Conservation (phyloP, 2,888 invertebrate genomes). For the Cheilosia soror region DNA sequence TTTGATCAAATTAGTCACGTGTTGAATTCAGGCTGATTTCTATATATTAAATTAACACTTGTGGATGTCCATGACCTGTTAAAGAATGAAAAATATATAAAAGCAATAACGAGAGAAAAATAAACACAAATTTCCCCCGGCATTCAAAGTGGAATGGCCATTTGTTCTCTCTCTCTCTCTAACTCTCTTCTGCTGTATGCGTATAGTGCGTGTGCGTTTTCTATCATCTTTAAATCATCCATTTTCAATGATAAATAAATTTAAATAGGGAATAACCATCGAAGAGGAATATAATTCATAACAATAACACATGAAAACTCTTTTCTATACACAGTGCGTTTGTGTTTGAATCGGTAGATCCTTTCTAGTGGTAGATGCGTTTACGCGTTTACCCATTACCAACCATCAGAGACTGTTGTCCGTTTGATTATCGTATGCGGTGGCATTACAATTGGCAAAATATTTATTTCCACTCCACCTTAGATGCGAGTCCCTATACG, state of each 20-base stretch:
- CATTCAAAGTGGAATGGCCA: conserved; percentile 15
- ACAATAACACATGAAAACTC: conserved; percentile 33
- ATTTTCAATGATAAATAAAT: conserved; percentile 51
- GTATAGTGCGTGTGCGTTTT: background rate
- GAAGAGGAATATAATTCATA: conserved; percentile 33
- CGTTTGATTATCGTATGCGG: conserved; percentile 48
- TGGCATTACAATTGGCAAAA: conserved; percentile 67
- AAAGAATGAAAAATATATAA: background rate
- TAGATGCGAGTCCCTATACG: background rate
- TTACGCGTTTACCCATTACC: conserved; percentile 7
- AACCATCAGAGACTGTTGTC: background rate
- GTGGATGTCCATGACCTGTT: conserved; percentile 40
- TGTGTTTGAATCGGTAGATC: conserved; percentile 56
- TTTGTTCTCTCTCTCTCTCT: background rate
- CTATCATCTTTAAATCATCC: conserved; percentile 42
- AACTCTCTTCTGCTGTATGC: background rate
- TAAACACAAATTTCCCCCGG: conserved; percentile 34
- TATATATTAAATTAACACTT: conserved; percentile 43
- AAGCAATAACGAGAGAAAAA: conserved; percentile 6
- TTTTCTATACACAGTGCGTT: conserved; percentile 37
- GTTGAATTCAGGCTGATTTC: conserved; percentile 26
- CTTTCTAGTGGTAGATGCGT: conserved; percentile 20
- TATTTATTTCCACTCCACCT: conserved; percentile 57
- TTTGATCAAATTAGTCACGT: conserved; percentile 54
- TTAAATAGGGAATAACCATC: conserved; percentile 15